Conservation (phyloP, 2,113 vertebrate genomes). For the Paralichthys olivaceus region DNA sequence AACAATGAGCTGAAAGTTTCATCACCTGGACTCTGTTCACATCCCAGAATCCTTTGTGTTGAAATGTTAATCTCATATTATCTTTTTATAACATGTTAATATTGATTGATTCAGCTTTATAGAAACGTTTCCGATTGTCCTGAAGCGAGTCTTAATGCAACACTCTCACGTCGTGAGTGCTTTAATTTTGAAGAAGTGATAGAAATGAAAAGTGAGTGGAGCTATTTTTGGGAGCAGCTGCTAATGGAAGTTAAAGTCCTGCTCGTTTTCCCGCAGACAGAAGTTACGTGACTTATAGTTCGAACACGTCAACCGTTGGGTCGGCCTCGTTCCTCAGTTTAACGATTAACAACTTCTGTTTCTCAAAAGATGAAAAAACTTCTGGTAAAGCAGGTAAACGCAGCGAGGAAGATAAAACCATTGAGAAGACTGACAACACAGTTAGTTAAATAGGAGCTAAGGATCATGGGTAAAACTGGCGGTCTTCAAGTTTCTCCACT, state of each 20-base stretch:
- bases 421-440: background rate
- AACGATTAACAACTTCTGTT: background rate
- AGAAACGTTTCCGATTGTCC: background rate
- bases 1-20: background rate
- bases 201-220: background rate
- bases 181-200: constrained; percentile 1
- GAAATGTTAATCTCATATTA: too few species aligned
- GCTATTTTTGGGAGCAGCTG: background rate
- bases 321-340: background rate
- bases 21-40: too few species aligned
- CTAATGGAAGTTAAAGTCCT: background rate
- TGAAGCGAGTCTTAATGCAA: background rate
- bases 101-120: background rate
- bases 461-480: too few species aligned
- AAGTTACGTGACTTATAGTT: background rate
- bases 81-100: background rate
- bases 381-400: background rate
- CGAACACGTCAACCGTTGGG: background rate
- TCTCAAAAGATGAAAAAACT: too few species aligned
- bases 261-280: background rate
- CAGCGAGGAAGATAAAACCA: background rate
- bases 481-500: too few species aligned
- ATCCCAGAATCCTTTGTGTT: too few species aligned
- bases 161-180: background rate
- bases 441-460: background rate